Percentiles rank a stretch among this genome's conserved stretches.
Conservation (phyloP, 2,888 invertebrate species). For the Polietes domitor region DNA sequence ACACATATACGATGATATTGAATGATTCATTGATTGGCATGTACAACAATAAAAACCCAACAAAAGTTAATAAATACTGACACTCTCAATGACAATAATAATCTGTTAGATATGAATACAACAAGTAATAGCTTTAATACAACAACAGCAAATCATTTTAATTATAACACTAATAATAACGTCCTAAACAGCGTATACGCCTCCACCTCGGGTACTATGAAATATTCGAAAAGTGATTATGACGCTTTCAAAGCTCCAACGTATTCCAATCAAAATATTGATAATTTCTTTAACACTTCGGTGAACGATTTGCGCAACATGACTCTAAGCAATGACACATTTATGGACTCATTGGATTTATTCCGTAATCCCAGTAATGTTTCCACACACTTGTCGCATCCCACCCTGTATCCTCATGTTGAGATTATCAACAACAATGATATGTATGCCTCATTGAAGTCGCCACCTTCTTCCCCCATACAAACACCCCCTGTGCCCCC, state of each 20-base stretch:
- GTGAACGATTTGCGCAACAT: constrained; percentile 39
- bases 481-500: constrained; percentile 43
- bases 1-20: not conserved
- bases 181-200: not conserved
- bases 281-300: constrained; percentile 11
- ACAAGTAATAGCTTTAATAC: not conserved
- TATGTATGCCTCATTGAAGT: constrained; percentile 44
- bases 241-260: constrained; percentile 63
- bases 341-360: constrained; percentile 44
- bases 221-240: constrained; percentile 68
- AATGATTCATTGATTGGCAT: not conserved
- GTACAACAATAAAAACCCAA: not conserved
- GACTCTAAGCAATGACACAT: constrained; percentile 33
- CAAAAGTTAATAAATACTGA: not conserved
- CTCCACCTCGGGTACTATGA: constrained; percentile 40
- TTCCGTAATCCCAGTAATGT: constrained; percentile 51
- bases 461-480: constrained; percentile 54
- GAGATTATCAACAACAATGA: constrained; percentile 63
- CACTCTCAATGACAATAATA: not conserved
- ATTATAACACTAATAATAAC: constrained; percentile 33
- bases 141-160: constrained; percentile 5
- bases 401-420: constrained; percentile 59
- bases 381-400: constrained; percentile 47
- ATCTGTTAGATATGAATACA: not conserved
- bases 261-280: constrained; percentile 22